Evolutionary conservation across 2,888 invertebrate species (phyloP).

Genomic region (Cheilosia vernalis): DNA sequence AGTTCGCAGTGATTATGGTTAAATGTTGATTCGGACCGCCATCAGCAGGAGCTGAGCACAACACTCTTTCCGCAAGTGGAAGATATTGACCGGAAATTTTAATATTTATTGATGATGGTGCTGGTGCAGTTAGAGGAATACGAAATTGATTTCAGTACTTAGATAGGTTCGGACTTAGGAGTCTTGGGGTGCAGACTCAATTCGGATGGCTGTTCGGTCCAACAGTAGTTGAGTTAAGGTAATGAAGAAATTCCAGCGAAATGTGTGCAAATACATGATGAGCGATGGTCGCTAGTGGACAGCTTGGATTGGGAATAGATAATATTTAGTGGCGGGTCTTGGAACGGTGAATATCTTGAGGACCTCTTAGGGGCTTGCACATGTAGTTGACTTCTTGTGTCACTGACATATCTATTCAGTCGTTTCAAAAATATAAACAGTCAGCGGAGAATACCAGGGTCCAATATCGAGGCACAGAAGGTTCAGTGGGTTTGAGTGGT

Average conservation of each 20-base stretch:
- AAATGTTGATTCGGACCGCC: conserved; percentile 27
- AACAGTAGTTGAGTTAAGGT: not conserved
- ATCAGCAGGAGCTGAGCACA: not conserved
- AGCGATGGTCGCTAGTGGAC: too few species aligned
- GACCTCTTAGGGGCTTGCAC: too few species aligned
- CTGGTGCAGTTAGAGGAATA: not conserved
- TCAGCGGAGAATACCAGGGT: too few species aligned
- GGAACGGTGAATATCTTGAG: too few species aligned
- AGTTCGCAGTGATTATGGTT: conserved; percentile 67
- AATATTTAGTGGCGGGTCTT: too few species aligned
- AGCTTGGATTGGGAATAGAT: too few species aligned
- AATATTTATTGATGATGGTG: conserved; percentile 32
- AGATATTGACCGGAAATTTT: conserved; percentile 58
- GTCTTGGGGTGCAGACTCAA: not conserved
- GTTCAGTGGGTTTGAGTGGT: too few species aligned
- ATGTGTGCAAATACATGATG: too few species aligned
- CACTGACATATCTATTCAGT: too few species aligned
- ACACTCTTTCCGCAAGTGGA: conserved; percentile 32
- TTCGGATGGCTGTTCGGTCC: not conserved
- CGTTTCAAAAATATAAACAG: too few species aligned
- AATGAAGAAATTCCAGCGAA: not conserved
- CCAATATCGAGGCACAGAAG: too few species aligned
- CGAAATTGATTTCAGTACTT: conserved; percentile 6
- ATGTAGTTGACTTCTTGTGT: too few species aligned
- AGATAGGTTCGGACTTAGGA: not conserved